Evolutionary conservation across 2,113 vertebrate species (phyloP), one percentile per base, ranked within the genome.

Genomic region (Hippocampus guttulatus): DNA sequence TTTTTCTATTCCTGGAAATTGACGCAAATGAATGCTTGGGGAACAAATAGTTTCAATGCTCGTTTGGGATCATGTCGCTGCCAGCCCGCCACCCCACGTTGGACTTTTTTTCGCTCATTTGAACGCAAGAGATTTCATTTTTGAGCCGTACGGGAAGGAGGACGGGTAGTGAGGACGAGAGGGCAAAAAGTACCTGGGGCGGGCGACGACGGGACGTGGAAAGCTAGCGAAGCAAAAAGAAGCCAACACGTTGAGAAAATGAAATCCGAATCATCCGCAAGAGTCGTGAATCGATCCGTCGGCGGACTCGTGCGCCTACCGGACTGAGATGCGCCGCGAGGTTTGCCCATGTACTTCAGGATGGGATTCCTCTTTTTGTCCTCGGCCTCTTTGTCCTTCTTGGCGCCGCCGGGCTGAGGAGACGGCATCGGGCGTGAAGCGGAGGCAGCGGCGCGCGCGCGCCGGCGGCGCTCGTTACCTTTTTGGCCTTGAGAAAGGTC

Each of bases 281-380:
- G 33, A 14, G 57, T 63, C 68, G 43, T 2, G 73, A 79, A 72
- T 67, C 68, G 79, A 77, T 0, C 3, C 4, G 30, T 5, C 30
- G 30, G 30, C 30, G 30, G 30, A 4, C 30, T 33, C 0, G 30
- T 5, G 30, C 30, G 54, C 70, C 9, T 91, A 98, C 96, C 95
- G 88, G 94, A 97, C 86, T 98, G 96, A 3, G 96, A 93, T 0
- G 93, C 88, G 85, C 85, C 88, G 70, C 89, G 92, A 45, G 96
- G 95, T 80, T 98, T 98, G 71, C 92, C 94, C 1, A 98, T 97
- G 87, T 98, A 98, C 77, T 95, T 97, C 74, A 98, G 92, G 86
- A 98, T 95, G 33, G 96, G 96, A 75, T 98, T 98, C 33, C 94
- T 89, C 75, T 92, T 95, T 90, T 91, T 94, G 74, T 98, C 96